Conservation (phyloP, 1,140 invertebrate genomes). For the Drosophila bocqueti region DNA sequence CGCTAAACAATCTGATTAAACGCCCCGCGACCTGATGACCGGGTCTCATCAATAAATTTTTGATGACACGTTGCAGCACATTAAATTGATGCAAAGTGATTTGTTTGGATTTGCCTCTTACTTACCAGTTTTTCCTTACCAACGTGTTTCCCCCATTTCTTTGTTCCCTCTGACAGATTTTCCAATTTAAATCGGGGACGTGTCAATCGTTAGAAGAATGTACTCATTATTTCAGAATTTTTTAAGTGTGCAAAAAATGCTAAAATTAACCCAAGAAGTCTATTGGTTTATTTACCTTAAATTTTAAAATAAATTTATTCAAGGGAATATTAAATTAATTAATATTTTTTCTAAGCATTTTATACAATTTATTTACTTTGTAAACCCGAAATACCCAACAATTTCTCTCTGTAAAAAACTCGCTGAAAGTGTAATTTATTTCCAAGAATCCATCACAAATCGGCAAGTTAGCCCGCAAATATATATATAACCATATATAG, state of each 20-base stretch:
- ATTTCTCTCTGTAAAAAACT: background rate
- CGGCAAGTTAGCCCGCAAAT: background rate
- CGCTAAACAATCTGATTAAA: conserved; percentile 26
- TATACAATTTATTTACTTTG: background rate
- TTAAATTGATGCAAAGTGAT: conserved; percentile 71
- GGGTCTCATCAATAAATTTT: conserved; percentile 66
- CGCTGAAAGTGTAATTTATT: background rate
- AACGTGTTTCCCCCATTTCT: background rate
- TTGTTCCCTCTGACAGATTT: background rate
- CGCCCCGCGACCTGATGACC: conserved; percentile 29
- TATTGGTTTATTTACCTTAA: background rate
- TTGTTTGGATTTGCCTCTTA: conserved; percentile 62
- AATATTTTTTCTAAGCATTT: background rate
- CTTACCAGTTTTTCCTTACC: background rate
- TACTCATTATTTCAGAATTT: background rate
- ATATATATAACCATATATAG: too few species aligned
- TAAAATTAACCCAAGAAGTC: too few species aligned
- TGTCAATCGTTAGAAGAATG: conserved; percentile 32
- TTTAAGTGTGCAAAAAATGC: background rate
- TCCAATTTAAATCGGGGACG: conserved; percentile 18
- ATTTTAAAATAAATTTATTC: background rate
- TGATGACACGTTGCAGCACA: conserved; percentile 39
- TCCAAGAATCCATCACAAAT: background rate
- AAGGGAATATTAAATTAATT: background rate
- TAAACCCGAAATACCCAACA: too few species aligned